These are phyloP conservation scores for Penaeus japonicus DNA, from an alignment of 1,140 invertebrate genomes.

Conservation along the genomic window DNA sequence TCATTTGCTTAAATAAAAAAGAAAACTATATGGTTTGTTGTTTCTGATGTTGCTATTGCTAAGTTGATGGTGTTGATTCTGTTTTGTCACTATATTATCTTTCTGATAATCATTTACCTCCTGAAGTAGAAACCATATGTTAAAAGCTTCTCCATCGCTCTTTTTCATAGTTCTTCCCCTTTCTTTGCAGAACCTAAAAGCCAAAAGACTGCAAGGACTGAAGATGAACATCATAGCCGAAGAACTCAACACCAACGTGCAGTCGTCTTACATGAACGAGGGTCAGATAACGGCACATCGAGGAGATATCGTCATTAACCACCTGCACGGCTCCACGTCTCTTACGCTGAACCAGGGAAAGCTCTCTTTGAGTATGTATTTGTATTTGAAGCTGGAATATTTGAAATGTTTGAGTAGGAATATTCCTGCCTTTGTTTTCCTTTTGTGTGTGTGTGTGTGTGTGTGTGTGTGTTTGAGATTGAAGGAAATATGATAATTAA, in stretches of 20 bases:
- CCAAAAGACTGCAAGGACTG: conserved; percentile 42
- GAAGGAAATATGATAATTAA: no score
- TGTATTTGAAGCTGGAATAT: not conserved
- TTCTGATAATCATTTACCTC: no score
- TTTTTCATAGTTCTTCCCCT: not conserved
- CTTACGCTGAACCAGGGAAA: conserved; percentile 11
- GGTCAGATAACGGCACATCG: conserved; percentile 15
- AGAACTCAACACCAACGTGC: conserved; percentile 19
- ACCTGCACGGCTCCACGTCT: conserved; percentile 36
- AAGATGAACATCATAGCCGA: conserved; percentile 32
- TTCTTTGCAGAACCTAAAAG: conserved; percentile 21
- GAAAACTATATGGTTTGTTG: no score
- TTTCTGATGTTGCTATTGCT: no score
- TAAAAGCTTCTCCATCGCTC: no score
- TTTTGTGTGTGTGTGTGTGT: no score
- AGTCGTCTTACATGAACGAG: conserved; percentile 34
- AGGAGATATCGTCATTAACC: conserved; percentile 13
- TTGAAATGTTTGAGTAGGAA: not conserved
- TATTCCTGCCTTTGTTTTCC: no score
- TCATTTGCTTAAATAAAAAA: not conserved
- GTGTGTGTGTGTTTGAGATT: no score
- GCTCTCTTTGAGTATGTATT: conserved; percentile 37
- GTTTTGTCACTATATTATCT: no score
- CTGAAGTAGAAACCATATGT: no score
- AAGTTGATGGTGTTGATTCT: no score